These are phyloP conservation scores for Microctenopoma stevenorrisi DNA, from an alignment of 2,797 vertebrate genomes.

Conservation along the genomic window DNA sequence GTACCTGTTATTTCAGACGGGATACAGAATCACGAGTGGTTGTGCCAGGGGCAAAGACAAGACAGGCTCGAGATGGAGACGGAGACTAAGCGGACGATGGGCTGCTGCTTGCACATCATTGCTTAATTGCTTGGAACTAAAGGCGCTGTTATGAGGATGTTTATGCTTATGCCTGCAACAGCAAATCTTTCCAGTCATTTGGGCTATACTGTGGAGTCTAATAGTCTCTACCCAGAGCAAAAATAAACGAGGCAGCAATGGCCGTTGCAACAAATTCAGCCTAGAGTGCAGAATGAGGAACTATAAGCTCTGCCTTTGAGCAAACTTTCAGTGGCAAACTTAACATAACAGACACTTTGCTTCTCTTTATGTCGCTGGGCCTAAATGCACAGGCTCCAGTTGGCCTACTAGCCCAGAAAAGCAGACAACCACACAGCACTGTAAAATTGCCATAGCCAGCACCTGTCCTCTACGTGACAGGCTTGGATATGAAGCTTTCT, in stretches of 20 bases:
- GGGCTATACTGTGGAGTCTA: conserved; percentile 51
- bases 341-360: conserved; percentile 29
- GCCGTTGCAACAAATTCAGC: conserved; percentile 45
- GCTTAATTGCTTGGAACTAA: conserved; percentile 82
- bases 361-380: conserved; percentile 32
- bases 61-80: conserved; percentile 62
- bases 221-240: conserved; percentile 53
- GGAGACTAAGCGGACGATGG: conserved; percentile 57
- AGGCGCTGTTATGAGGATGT: conserved; percentile 75
- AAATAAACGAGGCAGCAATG: conserved; percentile 38
- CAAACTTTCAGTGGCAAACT: conserved; percentile 63
- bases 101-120: conserved; percentile 70
- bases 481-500: conserved; percentile 78
- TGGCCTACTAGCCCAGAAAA: conserved; percentile 75
- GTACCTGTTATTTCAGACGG: conserved; percentile 63
- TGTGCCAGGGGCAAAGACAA: conserved; percentile 62
- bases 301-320: conserved; percentile 20
- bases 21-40: conserved; percentile 56
- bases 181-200: conserved; percentile 68
- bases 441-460: conserved; percentile 71
- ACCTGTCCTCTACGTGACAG: conserved; percentile 79
- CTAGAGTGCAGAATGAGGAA: conserved; percentile 39
- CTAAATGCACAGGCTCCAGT: conserved; percentile 42
- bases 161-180: conserved; percentile 74
- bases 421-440: conserved; percentile 57